Conservation (phyloP, 2,888 invertebrate species). For the Sepiola atlantica region DNA sequence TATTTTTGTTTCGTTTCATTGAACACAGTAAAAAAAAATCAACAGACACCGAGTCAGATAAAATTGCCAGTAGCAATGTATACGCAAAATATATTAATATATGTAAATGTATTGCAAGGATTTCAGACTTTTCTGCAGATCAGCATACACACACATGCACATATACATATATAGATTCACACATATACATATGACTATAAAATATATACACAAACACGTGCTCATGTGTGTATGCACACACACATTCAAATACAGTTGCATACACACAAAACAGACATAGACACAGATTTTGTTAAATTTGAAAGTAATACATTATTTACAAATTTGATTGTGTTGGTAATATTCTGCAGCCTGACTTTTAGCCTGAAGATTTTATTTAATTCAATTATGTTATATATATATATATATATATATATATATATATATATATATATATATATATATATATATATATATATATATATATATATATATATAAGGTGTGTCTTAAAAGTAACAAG, state of each 20-base stretch:
- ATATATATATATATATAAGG: neutral
- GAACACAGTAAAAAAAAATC: neutral
- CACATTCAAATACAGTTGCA: too few species aligned
- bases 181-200: too few species aligned
- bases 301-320: neutral
- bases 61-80: neutral
- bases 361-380: neutral
- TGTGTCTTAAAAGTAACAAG: too few species aligned
- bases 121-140: neutral
- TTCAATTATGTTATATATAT: neutral
- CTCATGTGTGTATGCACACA: too few species aligned
- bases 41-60: neutral
- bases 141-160: neutral
- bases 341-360: neutral
- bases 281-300: neutral
- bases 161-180: too few species aligned
- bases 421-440: neutral
- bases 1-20: neutral
- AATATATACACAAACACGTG: too few species aligned
- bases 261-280: too few species aligned
- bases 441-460: neutral
- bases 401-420: neutral
- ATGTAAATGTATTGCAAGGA: neutral
- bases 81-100: neutral
- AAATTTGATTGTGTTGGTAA: neutral